Conservation (phyloP, 2,797 vertebrate genomes). For the Catamblyrhynchus diadema region DNA sequence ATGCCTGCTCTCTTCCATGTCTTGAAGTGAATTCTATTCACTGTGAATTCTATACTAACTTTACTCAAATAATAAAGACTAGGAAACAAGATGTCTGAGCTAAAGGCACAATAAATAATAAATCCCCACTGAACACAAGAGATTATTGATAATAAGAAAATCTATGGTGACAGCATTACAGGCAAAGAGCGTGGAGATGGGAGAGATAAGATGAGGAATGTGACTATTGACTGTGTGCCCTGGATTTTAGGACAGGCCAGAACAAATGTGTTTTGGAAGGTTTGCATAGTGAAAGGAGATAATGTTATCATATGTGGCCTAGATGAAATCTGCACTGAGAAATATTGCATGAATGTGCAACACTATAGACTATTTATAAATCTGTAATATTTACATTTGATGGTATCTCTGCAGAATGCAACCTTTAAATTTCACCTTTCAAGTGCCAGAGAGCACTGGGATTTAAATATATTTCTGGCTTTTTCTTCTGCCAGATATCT, state of each 20-base stretch:
- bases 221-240: neutral
- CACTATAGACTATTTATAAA: neutral
- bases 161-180: neutral
- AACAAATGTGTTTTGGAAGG: neutral
- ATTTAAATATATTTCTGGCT: neutral
- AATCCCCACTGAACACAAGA: neutral
- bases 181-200: neutral
- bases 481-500: neutral
- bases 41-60: neutral
- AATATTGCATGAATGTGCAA: neutral
- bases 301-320: neutral
- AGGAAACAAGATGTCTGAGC: neutral
- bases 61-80: neutral
- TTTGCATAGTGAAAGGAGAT: neutral
- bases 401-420: neutral
- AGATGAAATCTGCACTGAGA: neutral
- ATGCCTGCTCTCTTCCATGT: neutral
- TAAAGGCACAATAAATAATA: neutral
- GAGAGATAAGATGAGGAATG: neutral
- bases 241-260: neutral
- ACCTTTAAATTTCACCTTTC: neutral
- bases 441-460: neutral
- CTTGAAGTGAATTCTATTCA: neutral
- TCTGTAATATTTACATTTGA: neutral
- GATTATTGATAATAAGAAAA: neutral